A percentile compares a stretch with the other conserved stretches of the same genome.
These are phyloP conservation scores for Blastomussa wellsi DNA, from an alignment of 92 coral and sea anemone species.

Conservation along the genomic window DNA sequence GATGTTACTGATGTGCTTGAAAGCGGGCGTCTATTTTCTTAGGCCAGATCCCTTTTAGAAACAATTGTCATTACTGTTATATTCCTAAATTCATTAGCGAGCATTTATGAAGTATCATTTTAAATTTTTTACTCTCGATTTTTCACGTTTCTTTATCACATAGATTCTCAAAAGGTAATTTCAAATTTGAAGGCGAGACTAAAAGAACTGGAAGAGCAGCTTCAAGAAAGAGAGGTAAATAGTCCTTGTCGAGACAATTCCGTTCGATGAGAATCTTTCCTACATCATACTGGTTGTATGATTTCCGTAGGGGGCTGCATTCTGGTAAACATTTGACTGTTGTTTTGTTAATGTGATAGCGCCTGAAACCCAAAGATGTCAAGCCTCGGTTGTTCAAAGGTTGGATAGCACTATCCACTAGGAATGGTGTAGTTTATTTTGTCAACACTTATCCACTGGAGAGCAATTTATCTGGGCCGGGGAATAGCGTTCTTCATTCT, in stretches of 20 bases:
- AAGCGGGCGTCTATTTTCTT: neutral
- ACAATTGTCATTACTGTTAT: neutral
- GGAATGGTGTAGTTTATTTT: too few relatives aligned
- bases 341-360: too few relatives aligned
- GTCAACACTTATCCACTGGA: too few relatives aligned
- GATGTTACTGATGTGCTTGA: neutral
- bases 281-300: too few relatives aligned
- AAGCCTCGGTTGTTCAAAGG: too few relatives aligned
- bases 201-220: slow-evolving; percentile 86
- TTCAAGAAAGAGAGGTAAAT: slow-evolving; percentile 75
- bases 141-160: neutral
- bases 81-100: neutral
- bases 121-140: neutral
- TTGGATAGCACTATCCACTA: too few relatives aligned
- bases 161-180: slow-evolving; percentile 63
- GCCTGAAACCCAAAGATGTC: too few relatives aligned
- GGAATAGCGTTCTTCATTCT: too few relatives aligned
- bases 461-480: too few relatives aligned
- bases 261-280: too few relatives aligned
- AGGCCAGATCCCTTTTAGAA: neutral
- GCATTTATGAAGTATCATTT: neutral
- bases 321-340: too few relatives aligned
- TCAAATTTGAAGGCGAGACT: slow-evolving; percentile 71
- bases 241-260: neutral
- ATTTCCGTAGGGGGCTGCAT: too few relatives aligned